These are phyloP conservation scores for Rhopalosiphum maidis DNA, from an alignment of 1,140 invertebrate species.

Conservation along the genomic window DNA sequence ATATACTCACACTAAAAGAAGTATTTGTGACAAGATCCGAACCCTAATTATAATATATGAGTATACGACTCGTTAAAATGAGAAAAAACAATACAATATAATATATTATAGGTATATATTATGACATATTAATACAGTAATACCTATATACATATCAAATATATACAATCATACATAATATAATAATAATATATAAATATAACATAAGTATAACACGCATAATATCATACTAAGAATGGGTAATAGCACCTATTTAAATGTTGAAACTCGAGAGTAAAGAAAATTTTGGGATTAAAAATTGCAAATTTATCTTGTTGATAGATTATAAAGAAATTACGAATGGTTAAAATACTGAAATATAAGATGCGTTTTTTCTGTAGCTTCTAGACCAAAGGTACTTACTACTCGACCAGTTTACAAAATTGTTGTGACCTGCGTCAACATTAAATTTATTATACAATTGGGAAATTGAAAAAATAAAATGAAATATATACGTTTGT, in stretches of 20 bases:
- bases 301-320: neutral
- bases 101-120: neutral
- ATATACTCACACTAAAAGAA: too few relatives aligned
- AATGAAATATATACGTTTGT: neutral
- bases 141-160: neutral
- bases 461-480: too few relatives aligned
- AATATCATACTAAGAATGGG: neutral
- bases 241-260: neutral
- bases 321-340: neutral
- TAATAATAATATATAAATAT: neutral
- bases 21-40: too few relatives aligned
- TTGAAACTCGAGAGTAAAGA: neutral
- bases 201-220: neutral
- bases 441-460: too few relatives aligned
- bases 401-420: too few relatives aligned
- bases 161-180: too few relatives aligned
- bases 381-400: too few relatives aligned
- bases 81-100: neutral
- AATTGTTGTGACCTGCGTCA: too few relatives aligned
- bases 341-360: neutral
- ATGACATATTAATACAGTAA: neutral
- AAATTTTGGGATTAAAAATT: neutral
- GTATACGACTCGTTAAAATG: neutral
- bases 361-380: too few relatives aligned
- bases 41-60: neutral